Conservation (phyloP, 2,888 invertebrate genomes). For the Xestobium rufovillosum region DNA sequence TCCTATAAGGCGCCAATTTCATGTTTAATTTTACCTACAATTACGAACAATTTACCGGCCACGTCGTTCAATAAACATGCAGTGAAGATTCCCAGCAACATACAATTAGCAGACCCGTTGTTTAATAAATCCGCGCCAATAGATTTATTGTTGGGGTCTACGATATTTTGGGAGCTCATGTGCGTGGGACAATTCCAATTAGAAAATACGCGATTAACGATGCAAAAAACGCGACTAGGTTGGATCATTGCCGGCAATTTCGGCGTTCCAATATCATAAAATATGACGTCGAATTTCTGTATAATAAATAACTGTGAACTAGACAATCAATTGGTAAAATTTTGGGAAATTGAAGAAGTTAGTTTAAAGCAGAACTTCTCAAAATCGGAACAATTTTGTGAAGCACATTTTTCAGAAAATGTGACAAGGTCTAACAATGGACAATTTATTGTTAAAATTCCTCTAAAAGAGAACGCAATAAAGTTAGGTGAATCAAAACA, state of each 20-base stretch:
- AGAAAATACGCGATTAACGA: constrained; percentile 6
- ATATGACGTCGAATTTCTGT: constrained; percentile 1
- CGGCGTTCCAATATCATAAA: not conserved
- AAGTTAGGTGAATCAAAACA: constrained; percentile 4
- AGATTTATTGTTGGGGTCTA: constrained; percentile 18
- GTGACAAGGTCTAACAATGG: constrained; percentile 8
- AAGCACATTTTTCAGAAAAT: constrained; percentile 10
- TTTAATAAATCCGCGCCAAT: too few relatives aligned
- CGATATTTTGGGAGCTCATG: constrained; percentile 15
- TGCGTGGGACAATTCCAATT: constrained; percentile 12
- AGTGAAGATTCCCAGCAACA: too few relatives aligned
- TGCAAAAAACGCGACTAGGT: constrained; percentile 17
- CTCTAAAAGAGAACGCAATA: constrained; percentile 14
- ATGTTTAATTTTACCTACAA: too few relatives aligned
- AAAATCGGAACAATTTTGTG: constrained; percentile 11
- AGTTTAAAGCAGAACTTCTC: not conserved
- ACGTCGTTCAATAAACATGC: not conserved
- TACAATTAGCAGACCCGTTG: too few relatives aligned
- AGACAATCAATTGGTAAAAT: constrained; percentile 10
- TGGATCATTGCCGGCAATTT: constrained; percentile 19
- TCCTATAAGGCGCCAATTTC: not conserved
- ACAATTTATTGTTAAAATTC: constrained; percentile 16
- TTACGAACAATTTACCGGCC: constrained; percentile 1
- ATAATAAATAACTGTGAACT: constrained; percentile 4
- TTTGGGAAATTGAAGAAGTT: constrained; percentile 13